Percentiles rank a stretch among this genome's conserved stretches.
Evolutionary conservation across 2,888 invertebrate genomes (phyloP).

Genomic region (Drosophila bunnanda): DNA sequence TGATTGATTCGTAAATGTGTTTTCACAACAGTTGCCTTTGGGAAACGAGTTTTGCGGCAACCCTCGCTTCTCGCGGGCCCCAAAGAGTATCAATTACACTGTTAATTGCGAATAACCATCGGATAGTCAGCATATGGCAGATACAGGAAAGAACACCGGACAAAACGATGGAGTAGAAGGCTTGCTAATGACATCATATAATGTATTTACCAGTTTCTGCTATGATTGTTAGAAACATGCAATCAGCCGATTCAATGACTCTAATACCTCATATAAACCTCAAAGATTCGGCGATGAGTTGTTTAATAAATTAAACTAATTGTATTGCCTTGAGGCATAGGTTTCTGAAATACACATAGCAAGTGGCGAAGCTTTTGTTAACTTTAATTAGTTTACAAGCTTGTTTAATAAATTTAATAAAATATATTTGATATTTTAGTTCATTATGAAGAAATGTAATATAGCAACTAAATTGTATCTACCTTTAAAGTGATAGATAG

Average conservation of each 20-base stretch:
- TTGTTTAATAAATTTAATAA: not conserved
- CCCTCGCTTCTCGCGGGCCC: slow-evolving; percentile 6
- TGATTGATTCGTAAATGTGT: slow-evolving; percentile 81
- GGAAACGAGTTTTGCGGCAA: slow-evolving; percentile 41
- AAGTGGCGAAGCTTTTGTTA: not conserved
- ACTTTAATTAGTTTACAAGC: no score
- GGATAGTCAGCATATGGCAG: slow-evolving; percentile 28
- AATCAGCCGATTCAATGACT: slow-evolving; percentile 4
- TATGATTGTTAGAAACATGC: not conserved
- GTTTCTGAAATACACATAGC: not conserved
- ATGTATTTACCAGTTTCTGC: slow-evolving; percentile 6
- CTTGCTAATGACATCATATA: slow-evolving; percentile 14
- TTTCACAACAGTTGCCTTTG: slow-evolving; percentile 59
- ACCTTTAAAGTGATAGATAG: not conserved
- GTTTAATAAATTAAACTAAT: not conserved
- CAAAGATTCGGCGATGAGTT: slow-evolving; percentile 1
- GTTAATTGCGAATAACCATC: slow-evolving; percentile 47
- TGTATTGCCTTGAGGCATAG: not conserved
- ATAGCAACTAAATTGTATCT: not conserved
- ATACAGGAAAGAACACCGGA: not conserved
- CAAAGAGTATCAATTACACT: slow-evolving; percentile 75
- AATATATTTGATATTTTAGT: not conserved
- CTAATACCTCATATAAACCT: not conserved
- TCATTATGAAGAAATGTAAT: not conserved
- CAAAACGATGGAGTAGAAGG: slow-evolving; percentile 1